These are phyloP conservation scores for Platycnemis pennipes DNA, from an alignment of 2,888 invertebrate species.

Conservation along the genomic window DNA sequence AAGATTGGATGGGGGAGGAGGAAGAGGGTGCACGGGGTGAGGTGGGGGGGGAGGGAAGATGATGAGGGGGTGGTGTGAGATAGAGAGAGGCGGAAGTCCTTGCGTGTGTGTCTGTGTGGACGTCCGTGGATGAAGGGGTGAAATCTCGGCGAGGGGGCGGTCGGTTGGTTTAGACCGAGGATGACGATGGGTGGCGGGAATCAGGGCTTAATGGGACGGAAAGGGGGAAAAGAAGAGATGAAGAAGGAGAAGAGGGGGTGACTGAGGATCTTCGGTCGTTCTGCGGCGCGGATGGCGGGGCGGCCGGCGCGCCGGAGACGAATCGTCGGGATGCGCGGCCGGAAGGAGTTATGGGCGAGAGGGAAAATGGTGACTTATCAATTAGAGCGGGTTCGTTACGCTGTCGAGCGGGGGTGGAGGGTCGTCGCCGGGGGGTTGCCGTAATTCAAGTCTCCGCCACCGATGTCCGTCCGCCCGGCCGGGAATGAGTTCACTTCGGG, in stretches of 20 bases:
- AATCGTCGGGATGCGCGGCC: background rate
- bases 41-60: background rate
- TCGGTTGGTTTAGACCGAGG: background rate
- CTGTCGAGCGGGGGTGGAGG: background rate
- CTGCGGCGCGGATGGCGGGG: background rate
- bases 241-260: background rate
- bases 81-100: background rate
- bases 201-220: slow-evolving; percentile 50
- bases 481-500: too few species aligned
- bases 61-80: background rate
- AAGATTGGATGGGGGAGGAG: background rate
- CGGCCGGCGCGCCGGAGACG: background rate
- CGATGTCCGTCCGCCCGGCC: background rate
- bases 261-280: background rate
- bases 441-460: background rate
- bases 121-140: slow-evolving; percentile 37
- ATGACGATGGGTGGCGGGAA: slow-evolving; percentile 24
- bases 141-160: slow-evolving; percentile 26
- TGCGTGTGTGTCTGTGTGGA: background rate
- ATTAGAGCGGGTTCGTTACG: background rate
- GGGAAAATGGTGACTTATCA: slow-evolving; percentile 6
- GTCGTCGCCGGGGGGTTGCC: background rate
- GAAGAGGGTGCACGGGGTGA: background rate
- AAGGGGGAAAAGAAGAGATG: slow-evolving; percentile 6
- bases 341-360: background rate